Base-by-base conservation (phyloP, 2,888 invertebrate genomes). In the Pantelozetes paolii region DNA sequence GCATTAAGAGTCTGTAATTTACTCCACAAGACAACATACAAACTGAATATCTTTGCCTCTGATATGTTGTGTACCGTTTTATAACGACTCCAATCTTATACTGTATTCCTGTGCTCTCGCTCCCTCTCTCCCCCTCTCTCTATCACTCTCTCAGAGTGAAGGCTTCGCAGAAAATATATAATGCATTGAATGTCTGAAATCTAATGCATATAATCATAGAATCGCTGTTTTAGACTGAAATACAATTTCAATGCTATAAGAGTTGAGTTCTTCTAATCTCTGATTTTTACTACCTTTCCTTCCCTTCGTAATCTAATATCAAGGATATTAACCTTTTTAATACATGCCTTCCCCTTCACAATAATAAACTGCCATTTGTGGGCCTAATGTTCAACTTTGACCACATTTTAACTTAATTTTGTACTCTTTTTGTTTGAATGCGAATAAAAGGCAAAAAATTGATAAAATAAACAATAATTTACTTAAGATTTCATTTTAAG, bases 181-280 rank as follows among this genome's bases (percentile, higher is more conserved):
- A 40, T 6, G 9, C 6, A 45, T 45, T 45, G 45, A 45, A 45
- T 18, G 45, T 18, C n/a, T 45, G n/a, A 18, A 45, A 18, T 18
- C 9, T 50, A 50, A 50, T 50, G 50, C 50, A 50, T 50, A 50
- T 50, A 50, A 50, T 20, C 50, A 50, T 50, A 20, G 50, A 50
- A 50, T 50, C 20, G 50, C 6, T 45, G 20, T 50, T n/a, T 50
- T 50, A 50, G 18, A 50, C 50, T n/a, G 9, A 50, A 50, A 50
- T 50, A 20, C 50, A 50, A 6, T 1, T 2, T 20, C 20, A 50
- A 50, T 50, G n/a, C 50, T 50, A 50, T 20, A n/a, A n/a, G 50
- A 5, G 1, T n/a, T n/a, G n/a, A 50, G 36, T 20, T 50, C 20
- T 50, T 50, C n/a, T 50, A 50, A 50, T 50, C 50, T 50, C 20